phyloP scores from a whole-genome alignment of 2,113 vertebrate genomes.

The Eretmodus cyanostictus region DNA sequence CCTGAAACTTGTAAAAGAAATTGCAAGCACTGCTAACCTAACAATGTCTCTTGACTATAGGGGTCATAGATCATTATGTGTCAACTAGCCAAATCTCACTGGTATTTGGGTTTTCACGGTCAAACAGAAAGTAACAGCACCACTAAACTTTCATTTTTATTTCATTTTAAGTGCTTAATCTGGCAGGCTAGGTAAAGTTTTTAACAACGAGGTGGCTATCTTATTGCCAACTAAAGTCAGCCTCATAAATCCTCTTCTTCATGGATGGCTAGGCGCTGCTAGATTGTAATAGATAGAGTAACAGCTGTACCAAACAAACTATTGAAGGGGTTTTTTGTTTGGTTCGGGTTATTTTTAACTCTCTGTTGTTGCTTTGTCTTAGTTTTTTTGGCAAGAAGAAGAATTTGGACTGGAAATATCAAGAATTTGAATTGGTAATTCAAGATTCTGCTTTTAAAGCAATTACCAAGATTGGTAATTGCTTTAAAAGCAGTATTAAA shows the following conservation, averaged over 20 bases:
- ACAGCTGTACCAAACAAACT: neutral
- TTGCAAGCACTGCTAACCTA: neutral
- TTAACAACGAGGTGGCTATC: neutral
- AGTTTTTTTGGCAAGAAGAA: neutral
- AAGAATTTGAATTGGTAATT: neutral
- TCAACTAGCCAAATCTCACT: neutral
- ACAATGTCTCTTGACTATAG: neutral
- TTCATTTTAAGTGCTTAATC: neutral
- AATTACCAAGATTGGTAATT: neutral
- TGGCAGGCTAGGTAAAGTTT: accelerated
- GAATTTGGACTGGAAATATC: neutral
- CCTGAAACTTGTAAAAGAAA: neutral
- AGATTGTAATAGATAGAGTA: neutral
- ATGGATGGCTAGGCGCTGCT: accelerated
- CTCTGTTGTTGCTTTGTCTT: neutral
- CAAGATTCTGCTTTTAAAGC: neutral
- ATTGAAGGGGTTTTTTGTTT: accelerated
- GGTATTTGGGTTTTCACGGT: neutral
- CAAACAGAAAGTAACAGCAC: neutral
- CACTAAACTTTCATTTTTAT: neutral
- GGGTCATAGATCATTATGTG: neutral
- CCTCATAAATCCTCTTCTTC: neutral
- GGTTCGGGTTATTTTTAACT: neutral
- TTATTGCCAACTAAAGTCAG: neutral
- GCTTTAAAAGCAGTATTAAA: accelerated